Evolutionary conservation across 2,113 vertebrate species (phyloP).

Genomic region (Pavo muticus): DNA sequence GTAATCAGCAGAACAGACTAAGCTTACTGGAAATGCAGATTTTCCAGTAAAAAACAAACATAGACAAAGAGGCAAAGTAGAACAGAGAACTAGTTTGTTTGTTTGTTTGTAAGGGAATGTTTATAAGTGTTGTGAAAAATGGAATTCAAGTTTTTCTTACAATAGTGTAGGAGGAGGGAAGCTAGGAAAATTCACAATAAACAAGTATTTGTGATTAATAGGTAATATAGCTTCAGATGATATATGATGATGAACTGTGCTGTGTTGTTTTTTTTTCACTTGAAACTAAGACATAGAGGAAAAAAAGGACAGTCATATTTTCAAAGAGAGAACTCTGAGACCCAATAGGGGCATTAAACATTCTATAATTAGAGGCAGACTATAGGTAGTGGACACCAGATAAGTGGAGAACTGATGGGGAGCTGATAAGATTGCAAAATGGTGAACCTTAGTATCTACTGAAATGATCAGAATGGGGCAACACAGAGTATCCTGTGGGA

Average conservation of each 20-base stretch:
- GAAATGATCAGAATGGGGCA: not conserved
- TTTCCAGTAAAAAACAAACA: not conserved
- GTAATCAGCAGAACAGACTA: not conserved
- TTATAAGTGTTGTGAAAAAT: not conserved
- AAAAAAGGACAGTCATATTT: not conserved
- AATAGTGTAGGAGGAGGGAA: not conserved
- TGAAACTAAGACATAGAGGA: not conserved
- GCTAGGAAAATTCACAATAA: not conserved
- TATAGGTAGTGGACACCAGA: not conserved
- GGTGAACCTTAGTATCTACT: not conserved
- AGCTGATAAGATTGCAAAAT: not conserved
- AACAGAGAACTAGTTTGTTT: not conserved
- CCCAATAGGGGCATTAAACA: not conserved
- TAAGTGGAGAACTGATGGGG: not conserved
- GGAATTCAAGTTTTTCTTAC: not conserved
- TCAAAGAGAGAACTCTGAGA: not conserved
- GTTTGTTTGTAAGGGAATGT: rapidly evolving
- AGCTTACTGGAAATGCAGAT: not conserved
- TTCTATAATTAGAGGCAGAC: not conserved
- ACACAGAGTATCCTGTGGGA: not conserved
- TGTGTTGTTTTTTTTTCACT: not conserved
- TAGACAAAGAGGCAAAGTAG: not conserved
- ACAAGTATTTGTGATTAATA: not conserved
- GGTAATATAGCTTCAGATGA: not conserved
- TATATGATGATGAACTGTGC: not conserved